Base-by-base conservation (phyloP, 2,888 invertebrate species). In the Apomyelois bistriatella region DNA sequence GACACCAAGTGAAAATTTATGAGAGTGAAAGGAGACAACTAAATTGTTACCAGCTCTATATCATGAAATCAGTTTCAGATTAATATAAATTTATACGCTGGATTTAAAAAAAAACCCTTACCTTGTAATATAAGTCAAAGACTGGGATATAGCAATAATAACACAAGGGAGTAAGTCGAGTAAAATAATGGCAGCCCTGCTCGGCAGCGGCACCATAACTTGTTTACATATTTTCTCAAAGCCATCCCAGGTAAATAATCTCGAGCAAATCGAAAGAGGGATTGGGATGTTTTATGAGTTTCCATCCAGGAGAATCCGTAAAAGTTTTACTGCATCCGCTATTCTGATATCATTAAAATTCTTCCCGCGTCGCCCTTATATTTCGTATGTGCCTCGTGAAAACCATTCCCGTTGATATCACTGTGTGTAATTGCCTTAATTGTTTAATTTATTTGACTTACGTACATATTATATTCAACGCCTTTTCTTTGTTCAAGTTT, bases 271-370 rank as follows among this genome's bases (percentile, higher is more conserved):
- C 62, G 61, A 58, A 60, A 54, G 53, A 53, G 57, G 58, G 57
- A 55, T 57, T 46, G 57, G 17, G 63, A 64, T 62, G 61, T 61
- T 61, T 68, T 68, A 64, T 58, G 62, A 63, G 54, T 54, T 56
- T 22, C 52, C 52, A 57, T 54, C 36, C 43, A 17, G 22, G 51
- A 37, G 49, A 54, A 57, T 58, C 57, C 54, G 53, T 60, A 59
- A 60, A 55, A 64, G 56, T 67, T 63, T 22, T 47, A 35, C 48
- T 48, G 16, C 37, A 12, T 36, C n/a, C 58, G 54, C 57, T 49
- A 56, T 57, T 48, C 52, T 54, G 58, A 65, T 62, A 56, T 64
- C 66, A 71, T 76, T 76, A 74, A 74, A 70, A 74, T 74, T 70
- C 67, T 69, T 66, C 68, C 65, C 72, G 66, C 68, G 65, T 53